A percentile compares a stretch with the other conserved stretches of the same genome.
Evolutionary conservation across 2,113 vertebrate genomes (phyloP).

Genomic region (Centropristis striata): DNA sequence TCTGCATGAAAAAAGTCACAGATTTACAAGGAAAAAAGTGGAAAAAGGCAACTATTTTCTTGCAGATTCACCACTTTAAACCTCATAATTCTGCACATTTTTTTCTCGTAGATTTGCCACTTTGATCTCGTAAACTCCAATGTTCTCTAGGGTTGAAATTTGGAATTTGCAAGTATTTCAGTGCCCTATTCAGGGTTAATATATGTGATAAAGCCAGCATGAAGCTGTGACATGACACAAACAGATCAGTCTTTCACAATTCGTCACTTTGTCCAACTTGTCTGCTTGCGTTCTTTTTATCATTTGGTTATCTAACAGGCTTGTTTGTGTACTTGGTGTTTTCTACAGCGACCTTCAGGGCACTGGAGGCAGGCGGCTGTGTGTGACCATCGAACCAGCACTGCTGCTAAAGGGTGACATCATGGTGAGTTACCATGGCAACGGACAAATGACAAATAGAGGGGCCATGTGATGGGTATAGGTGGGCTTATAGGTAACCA

Average conservation of each 20-base stretch:
- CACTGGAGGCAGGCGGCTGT: slow-evolving; percentile 85
- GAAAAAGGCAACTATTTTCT: too few relatives aligned
- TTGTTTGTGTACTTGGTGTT: slow-evolving; percentile 49
- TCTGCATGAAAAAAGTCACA: too few relatives aligned
- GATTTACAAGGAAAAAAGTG: too few relatives aligned
- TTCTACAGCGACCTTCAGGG: slow-evolving; percentile 85
- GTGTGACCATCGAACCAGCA: slow-evolving; percentile 92
- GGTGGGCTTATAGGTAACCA: neutral
- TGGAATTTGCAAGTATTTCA: too few relatives aligned
- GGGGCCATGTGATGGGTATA: neutral
- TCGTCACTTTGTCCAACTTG: too few relatives aligned
- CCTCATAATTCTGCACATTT: too few relatives aligned
- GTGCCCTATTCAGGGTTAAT: too few relatives aligned
- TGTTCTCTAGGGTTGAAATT: too few relatives aligned
- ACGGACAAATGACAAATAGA: slow-evolving; percentile 42
- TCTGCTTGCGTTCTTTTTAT: neutral
- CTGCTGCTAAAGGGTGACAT: slow-evolving; percentile 94
- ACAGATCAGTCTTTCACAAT: neutral
- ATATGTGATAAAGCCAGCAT: neutral
- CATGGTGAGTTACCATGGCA: slow-evolving; percentile 86
- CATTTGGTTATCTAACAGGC: slow-evolving; percentile 20
- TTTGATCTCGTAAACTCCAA: too few relatives aligned
- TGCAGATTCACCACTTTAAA: too few relatives aligned
- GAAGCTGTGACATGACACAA: neutral
- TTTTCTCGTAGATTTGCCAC: too few relatives aligned